Evolutionary conservation across 2,888 invertebrate species (phyloP), one percentile per base, ranked within the genome.

Genomic region (Lycaena phlaeas): DNA sequence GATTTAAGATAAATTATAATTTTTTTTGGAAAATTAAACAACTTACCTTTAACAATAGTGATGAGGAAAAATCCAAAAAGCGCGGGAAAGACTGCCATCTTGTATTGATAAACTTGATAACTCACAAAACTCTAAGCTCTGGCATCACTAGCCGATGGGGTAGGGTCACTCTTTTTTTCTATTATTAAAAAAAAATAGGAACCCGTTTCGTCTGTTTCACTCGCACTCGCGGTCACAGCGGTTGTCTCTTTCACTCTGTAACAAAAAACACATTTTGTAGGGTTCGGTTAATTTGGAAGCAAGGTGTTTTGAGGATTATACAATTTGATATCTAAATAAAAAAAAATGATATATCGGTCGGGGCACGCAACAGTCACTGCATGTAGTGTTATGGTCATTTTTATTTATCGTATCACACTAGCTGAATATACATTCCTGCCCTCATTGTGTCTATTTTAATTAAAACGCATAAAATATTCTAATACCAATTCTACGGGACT

Each of bases 61-160:
- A 64, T 70, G 60, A 78, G 49, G 26, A 78, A 53, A 54, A 79
- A 63, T 66, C 73, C 75, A 53, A 81, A 71, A 72, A 79, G 51
- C 54, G 79, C 81, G 78, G 78, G 68, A 72, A 78, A 48, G 44
- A 53, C 68, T 44, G 78, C 73, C 81, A 81, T 81, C 61, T 78
- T 78, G 65, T 47, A 59, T 61, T 43, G 41, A 45, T 42, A 49
- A 61, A 65, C 52, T 56, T 34, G 34, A 34, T 22, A 34, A 34
- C 55, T 52, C 65, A 65, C 64, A 61, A 56, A 56, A 61, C 67
- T 62, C 57, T 56, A 56, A 61, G 59, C 65, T 53, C 61, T 54
- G 55, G 68, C 78, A 78, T 77, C 64, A 73, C 76, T 77, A 74
- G 72, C 64, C 43, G 44, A 51, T 44, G 46, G 61, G 57, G 57